Conservation (phyloP, 2,797 vertebrate species). For the Cheracebus regulus region DNA sequence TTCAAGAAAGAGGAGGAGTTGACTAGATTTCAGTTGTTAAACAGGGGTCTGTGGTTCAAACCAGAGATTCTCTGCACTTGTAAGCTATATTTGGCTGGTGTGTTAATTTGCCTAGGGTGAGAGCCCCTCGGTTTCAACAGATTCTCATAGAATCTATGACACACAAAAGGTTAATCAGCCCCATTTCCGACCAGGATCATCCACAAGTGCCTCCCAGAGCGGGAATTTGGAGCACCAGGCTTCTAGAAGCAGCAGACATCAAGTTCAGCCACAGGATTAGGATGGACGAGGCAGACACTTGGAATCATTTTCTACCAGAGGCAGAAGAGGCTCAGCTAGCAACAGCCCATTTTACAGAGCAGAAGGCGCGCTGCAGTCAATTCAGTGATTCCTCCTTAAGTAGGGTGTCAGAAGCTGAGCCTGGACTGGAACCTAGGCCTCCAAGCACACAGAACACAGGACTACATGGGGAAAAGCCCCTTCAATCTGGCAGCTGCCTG, state of each 20-base stretch:
- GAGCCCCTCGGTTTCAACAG: not conserved
- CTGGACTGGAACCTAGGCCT: not conserved
- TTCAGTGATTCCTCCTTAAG: not conserved
- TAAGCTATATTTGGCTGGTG: not conserved
- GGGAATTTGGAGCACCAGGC: not conserved
- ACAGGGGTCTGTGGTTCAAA: not conserved
- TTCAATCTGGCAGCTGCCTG: not conserved
- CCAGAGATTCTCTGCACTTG: not conserved
- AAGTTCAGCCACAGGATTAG: not conserved
- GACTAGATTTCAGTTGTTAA: not conserved
- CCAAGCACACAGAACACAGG: not conserved
- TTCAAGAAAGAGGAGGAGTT: not conserved
- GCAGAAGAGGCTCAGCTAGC: not conserved
- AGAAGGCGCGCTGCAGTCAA: not conserved
- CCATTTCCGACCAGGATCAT: not conserved
- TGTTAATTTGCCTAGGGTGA: not conserved
- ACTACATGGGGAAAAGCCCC: not conserved
- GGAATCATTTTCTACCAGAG: slow-evolving; percentile 8
- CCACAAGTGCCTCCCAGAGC: not conserved
- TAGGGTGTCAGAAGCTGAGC: not conserved
- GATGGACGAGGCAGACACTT: not conserved
- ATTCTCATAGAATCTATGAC: not conserved
- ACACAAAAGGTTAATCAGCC: not conserved
- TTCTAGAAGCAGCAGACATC: not conserved
- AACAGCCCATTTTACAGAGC: not conserved